Evolutionary conservation across 2,888 invertebrate species (phyloP).

Genomic region (Ectemnius cavifrons): DNA sequence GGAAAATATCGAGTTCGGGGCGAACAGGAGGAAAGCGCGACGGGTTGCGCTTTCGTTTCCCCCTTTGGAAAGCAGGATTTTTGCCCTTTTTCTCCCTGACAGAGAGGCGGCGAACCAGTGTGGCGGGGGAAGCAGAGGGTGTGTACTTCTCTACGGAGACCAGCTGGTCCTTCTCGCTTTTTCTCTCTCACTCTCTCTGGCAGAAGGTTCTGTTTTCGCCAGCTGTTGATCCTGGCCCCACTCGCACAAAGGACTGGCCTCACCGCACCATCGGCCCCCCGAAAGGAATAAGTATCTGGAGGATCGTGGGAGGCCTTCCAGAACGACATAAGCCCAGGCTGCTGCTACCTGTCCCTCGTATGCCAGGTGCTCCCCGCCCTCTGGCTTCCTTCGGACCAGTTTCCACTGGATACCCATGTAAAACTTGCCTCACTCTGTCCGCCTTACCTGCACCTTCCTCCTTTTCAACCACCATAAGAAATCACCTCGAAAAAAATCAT

Average conservation of each 20-base stretch:
- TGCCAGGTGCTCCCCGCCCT: conserved; percentile 53
- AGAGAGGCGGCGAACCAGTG: too few relatives aligned
- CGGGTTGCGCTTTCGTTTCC: background rate
- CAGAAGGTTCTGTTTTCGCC: conserved; percentile 51
- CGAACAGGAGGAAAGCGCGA: background rate
- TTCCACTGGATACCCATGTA: conserved; percentile 36
- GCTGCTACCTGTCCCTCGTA: conserved; percentile 57
- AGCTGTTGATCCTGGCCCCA: conserved; percentile 50
- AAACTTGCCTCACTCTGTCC: conserved; percentile 15
- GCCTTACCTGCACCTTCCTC: conserved; percentile 27
- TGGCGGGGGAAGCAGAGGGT: background rate
- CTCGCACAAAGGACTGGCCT: conserved; percentile 45
- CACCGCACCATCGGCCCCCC: conserved; percentile 35
- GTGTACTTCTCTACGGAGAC: conserved; percentile 14
- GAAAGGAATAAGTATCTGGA: conserved; percentile 45
- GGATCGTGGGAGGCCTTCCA: conserved; percentile 57
- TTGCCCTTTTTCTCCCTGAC: too few relatives aligned
- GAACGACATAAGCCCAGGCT: conserved; percentile 42
- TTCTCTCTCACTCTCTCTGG: conserved; percentile 20
- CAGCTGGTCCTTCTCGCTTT: conserved; percentile 42
- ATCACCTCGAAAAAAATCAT: background rate
- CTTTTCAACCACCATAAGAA: background rate
- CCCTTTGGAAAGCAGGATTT: background rate
- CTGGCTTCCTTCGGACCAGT: conserved; percentile 33
- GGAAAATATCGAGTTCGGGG: conserved; percentile 5